Evolutionary conservation across 92 coral and sea anemone genomes (phyloP).

Genomic region (Hydrozoanthus gracilis): DNA sequence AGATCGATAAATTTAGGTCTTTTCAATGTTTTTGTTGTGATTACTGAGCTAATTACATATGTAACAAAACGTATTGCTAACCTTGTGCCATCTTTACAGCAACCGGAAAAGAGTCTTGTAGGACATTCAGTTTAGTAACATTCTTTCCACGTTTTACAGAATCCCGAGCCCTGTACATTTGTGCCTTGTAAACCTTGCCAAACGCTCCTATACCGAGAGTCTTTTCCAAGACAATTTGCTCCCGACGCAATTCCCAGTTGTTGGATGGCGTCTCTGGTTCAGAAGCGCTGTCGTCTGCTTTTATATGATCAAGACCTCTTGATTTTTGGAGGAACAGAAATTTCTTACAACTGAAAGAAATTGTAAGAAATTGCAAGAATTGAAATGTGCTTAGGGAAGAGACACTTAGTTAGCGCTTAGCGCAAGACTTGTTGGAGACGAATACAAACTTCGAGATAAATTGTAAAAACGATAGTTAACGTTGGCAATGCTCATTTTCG

Average conservation of each 20-base stretch:
- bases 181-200: constrained; percentile 41
- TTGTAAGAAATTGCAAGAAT: too few species aligned
- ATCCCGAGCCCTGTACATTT: background rate
- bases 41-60: too few species aligned
- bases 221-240: constrained; percentile 21
- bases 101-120: background rate
- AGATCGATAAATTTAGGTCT: too few species aligned
- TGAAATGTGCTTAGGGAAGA: too few species aligned
- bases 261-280: background rate
- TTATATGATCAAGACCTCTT: background rate
- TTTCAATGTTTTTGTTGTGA: too few species aligned
- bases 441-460: too few species aligned
- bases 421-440: too few species aligned
- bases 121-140: background rate
- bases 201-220: constrained; percentile 18
- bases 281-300: background rate
- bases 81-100: constrained; percentile 40
- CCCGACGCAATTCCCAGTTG: constrained; percentile 20
- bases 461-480: too few species aligned
- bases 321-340: background rate
- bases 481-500: too few species aligned
- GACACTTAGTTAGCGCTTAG: too few species aligned
- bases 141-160: background rate
- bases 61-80: background rate
- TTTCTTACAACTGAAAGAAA: too few species aligned